phyloP scores from a whole-genome alignment of 2,797 vertebrate species.

The Coregonus ussuriensis region DNA sequence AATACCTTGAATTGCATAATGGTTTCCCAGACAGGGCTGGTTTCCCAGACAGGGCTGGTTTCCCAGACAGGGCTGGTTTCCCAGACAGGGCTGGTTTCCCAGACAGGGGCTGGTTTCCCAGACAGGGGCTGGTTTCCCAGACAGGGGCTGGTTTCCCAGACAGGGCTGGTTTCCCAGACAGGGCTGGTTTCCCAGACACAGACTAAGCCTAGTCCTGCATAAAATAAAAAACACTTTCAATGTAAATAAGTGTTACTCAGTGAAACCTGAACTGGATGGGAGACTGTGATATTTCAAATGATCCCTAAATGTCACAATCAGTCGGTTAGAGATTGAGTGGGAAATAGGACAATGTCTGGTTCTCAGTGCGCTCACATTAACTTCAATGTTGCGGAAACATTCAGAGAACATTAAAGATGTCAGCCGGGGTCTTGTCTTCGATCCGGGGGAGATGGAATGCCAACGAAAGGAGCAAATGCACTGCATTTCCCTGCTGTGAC shows the following conservation, averaged over 20 bases:
- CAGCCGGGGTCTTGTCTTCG: constrained; percentile 61
- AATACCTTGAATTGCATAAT: too few relatives aligned
- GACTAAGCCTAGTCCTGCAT: too few relatives aligned
- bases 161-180: too few relatives aligned
- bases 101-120: too few relatives aligned
- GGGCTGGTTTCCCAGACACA: too few relatives aligned
- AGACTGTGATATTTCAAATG: constrained; percentile 65
- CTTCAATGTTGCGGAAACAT: constrained; percentile 65
- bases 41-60: too few relatives aligned
- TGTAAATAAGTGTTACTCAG: not conserved
- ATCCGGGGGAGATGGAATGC: constrained; percentile 57
- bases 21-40: too few relatives aligned
- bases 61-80: too few relatives aligned
- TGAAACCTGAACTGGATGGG: constrained; percentile 22
- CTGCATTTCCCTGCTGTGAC: not conserved
- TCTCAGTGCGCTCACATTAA: constrained; percentile 59
- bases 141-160: too few relatives aligned
- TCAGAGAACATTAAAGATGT: constrained; percentile 64
- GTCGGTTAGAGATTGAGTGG: constrained; percentile 58
- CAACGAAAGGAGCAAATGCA: constrained; percentile 49
- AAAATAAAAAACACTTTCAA: too few relatives aligned
- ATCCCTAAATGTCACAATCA: constrained; percentile 66
- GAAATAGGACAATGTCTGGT: constrained; percentile 69
- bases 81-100: too few relatives aligned
- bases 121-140: too few relatives aligned